Evolutionary conservation across 2,888 invertebrate species (phyloP).

Genomic region (Coelopa pilipes): DNA sequence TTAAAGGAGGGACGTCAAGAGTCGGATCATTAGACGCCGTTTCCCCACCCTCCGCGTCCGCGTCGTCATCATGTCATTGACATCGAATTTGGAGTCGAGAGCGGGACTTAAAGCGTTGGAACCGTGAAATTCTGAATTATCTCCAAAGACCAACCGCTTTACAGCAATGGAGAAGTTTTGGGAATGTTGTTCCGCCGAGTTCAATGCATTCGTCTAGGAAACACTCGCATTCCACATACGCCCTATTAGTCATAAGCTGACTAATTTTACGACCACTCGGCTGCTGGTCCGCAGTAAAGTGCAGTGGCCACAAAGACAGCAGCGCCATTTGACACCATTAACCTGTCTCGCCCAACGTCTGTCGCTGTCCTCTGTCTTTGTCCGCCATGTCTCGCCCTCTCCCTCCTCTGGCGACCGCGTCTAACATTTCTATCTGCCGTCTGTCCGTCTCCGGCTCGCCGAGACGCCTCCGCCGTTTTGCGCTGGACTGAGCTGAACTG

Average conservation of each 20-base stretch:
- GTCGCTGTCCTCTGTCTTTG: not conserved
- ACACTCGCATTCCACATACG: not conserved
- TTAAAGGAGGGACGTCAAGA: too few relatives aligned
- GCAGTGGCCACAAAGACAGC: not conserved
- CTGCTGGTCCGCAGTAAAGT: constrained; percentile 10
- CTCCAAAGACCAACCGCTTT: too few relatives aligned
- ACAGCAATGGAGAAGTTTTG: too few relatives aligned
- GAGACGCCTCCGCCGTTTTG: constrained; percentile 9
- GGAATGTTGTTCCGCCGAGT: not conserved
- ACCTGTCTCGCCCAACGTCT: constrained; percentile 24
- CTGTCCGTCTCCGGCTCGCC: not conserved
- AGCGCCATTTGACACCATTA: constrained; percentile 23
- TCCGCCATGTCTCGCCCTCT: not conserved
- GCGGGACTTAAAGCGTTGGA: not conserved
- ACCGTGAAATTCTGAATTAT: not conserved
- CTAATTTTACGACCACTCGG: constrained; percentile 12
- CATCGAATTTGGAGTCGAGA: not conserved
- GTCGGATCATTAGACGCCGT: too few relatives aligned
- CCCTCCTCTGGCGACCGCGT: too few relatives aligned
- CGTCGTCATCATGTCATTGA: not conserved
- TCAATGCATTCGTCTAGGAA: constrained; percentile 23
- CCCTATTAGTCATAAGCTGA: constrained; percentile 19
- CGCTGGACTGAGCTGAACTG: not conserved
- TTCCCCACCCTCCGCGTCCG: too few relatives aligned
- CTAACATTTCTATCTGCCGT: not conserved